Conservation (phyloP, 2,113 vertebrate species). For the Hyperopisus bebe region DNA sequence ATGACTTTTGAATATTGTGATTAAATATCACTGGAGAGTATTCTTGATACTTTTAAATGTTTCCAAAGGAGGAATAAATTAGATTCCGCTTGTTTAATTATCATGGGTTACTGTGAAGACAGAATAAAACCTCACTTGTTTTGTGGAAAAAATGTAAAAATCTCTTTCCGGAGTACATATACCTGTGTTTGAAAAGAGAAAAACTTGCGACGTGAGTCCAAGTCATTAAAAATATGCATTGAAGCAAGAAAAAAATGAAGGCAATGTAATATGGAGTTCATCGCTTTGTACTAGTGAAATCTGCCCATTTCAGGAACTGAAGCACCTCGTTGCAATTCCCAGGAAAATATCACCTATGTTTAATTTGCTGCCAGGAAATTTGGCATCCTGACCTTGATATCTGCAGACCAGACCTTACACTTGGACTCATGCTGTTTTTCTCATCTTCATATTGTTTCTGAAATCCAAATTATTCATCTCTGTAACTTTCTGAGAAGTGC, state of each 20-base stretch:
- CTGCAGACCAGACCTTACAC: not conserved
- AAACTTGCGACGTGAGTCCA: conserved; percentile 17
- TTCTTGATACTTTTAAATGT: conserved; percentile 7
- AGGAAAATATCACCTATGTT: not conserved
- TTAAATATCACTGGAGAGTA: conserved; percentile 4
- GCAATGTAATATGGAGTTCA: not conserved
- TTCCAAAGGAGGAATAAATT: not conserved
- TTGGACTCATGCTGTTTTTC: conserved; percentile 11
- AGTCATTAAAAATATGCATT: conserved; percentile 5
- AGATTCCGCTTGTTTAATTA: not conserved
- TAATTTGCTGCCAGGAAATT: not conserved
- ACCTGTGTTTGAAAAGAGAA: conserved; percentile 18
- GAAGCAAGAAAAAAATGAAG: not conserved
- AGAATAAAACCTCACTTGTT: conserved; percentile 9
- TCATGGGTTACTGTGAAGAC: not conserved
- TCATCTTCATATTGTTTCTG: not conserved
- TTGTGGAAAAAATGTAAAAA: not conserved
- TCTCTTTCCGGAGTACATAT: not conserved
- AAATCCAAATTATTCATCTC: conserved; percentile 11
- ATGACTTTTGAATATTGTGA: conserved; percentile 14
- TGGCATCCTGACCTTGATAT: not conserved
- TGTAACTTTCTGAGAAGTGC: conserved; percentile 24
- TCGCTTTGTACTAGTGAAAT: not conserved
- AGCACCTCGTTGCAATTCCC: not conserved
- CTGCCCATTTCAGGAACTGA: not conserved